A percentile compares a stretch with the other conserved stretches of the same genome.
These are phyloP conservation scores for Tonatia bakeri DNA, from an alignment of 2,113 vertebrate species.

Conservation along the genomic window DNA sequence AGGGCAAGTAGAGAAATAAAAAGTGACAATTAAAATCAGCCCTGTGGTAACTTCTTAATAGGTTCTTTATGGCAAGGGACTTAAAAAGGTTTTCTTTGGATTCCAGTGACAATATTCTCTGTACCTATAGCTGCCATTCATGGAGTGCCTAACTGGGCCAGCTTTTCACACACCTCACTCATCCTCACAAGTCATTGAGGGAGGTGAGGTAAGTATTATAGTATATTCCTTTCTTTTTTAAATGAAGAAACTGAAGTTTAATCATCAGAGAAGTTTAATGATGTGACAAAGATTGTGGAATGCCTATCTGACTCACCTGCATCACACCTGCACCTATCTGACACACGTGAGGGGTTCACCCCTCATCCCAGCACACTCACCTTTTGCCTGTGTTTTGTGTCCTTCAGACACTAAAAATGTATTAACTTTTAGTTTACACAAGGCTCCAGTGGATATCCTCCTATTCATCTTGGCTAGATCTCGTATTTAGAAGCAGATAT, in stretches of 20 bases:
- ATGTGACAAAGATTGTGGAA: not conserved
- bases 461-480: not conserved
- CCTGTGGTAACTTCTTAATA: not conserved
- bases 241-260: not conserved
- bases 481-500: not conserved
- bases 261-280: not conserved
- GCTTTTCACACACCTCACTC: not conserved
- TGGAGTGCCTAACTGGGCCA: not conserved
- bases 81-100: slow-evolving; percentile 3
- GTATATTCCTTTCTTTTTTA: not conserved
- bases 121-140: not conserved
- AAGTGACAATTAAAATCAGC: not conserved
- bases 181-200: not conserved
- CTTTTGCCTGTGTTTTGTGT: not conserved
- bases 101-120: not conserved
- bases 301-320: too few species aligned
- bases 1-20: not conserved
- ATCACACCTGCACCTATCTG: not conserved
- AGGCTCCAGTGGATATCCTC: not conserved
- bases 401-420: not conserved
- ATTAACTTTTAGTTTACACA: not conserved
- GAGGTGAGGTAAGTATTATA: not conserved
- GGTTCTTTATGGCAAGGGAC: not conserved
- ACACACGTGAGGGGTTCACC: too few species aligned
- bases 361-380: not conserved